A percentile compares a stretch with the other conserved stretches of the same genome.
Evolutionary conservation across 2,888 invertebrate species (phyloP).

Genomic region (Xiphydria camelus): DNA sequence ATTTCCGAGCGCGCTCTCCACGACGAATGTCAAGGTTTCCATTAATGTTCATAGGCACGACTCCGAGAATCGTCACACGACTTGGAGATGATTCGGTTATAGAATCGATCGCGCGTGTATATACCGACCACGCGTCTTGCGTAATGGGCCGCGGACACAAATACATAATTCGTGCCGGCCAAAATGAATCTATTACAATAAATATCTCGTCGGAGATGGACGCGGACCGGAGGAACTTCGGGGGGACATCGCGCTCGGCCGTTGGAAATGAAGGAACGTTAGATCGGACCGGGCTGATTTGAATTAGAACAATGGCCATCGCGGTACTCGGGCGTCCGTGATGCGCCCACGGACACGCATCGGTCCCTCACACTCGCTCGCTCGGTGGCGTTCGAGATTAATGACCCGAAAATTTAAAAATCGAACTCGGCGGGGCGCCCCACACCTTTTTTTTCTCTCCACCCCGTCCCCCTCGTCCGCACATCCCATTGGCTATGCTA

Average conservation of each 20-base stretch:
- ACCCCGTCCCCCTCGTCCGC: conserved; percentile 1
- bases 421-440: conserved; percentile 41
- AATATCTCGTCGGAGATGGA: conserved; percentile 17
- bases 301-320: conserved; percentile 45
- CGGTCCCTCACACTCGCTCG: conserved; percentile 16
- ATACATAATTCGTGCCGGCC: conserved; percentile 27
- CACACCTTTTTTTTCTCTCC: conserved; percentile 32
- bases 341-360: conserved; percentile 7
- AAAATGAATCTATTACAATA: conserved; percentile 38
- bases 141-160: conserved; percentile 27
- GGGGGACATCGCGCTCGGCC: not conserved
- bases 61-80: conserved; percentile 4
- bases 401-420: conserved; percentile 47
- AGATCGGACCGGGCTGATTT: conserved; percentile 31
- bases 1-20: conserved; percentile 15
- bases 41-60: conserved; percentile 28
- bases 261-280: conserved; percentile 6
- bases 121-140: conserved; percentile 30
- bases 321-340: conserved; percentile 8
- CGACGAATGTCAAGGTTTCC: conserved; percentile 44
- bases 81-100: conserved; percentile 20
- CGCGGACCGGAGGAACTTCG: not conserved
- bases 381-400: conserved; percentile 45
- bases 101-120: no score
- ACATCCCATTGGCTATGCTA: conserved; percentile 31